Conservation (phyloP, 2,113 vertebrate species). For the Callithrix jacchus region DNA sequence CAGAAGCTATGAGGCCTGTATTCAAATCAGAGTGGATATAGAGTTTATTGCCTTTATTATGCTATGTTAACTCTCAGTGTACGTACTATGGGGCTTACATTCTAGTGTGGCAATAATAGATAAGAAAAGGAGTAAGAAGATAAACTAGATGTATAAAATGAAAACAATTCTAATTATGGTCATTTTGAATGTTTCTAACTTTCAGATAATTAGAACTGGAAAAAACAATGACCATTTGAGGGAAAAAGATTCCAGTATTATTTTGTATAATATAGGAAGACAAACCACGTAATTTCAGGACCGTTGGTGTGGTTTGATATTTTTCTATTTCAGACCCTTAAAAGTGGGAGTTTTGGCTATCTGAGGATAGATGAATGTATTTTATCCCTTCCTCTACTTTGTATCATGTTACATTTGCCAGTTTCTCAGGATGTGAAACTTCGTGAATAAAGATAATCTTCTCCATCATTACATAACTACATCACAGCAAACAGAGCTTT, state of each 20-base stretch:
- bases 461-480: neutral
- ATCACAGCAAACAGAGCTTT: neutral
- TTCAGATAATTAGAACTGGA: neutral
- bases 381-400: neutral
- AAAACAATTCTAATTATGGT: neutral
- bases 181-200: neutral
- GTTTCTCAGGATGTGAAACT: neutral
- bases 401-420: neutral
- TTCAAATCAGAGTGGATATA: neutral
- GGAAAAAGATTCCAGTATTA: neutral
- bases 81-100: neutral
- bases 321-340: neutral
- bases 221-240: neutral
- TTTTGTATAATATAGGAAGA: neutral
- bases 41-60: neutral
- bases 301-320: neutral
- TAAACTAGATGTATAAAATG: neutral
- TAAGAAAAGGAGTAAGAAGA: neutral
- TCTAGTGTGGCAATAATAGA: neutral
- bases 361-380: neutral
- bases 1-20: neutral
- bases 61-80: neutral
- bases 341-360: neutral
- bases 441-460: neutral
- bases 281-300: neutral